Conservation (phyloP, 2,797 vertebrate genomes). For the Antennarius maculatus region DNA sequence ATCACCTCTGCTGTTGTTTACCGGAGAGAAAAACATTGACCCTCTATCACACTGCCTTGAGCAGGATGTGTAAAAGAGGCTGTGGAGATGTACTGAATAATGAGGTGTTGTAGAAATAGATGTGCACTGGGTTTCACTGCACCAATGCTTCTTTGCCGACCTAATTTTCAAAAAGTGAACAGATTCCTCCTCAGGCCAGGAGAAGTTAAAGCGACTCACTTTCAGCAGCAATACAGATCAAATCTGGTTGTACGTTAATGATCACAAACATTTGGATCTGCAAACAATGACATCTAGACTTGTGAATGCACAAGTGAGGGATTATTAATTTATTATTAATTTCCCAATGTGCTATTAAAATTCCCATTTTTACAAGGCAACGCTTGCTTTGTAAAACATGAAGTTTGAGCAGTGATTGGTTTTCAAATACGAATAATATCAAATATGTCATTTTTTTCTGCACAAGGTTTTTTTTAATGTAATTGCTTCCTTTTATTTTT, state of each 20-base stretch:
- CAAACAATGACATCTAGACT: too few relatives aligned
- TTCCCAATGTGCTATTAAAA: conserved; percentile 12
- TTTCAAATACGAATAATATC: background rate
- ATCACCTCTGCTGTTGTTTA: too few relatives aligned
- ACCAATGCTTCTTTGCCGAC: too few relatives aligned
- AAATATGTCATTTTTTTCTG: background rate
- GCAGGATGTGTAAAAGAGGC: background rate
- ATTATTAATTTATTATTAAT: background rate
- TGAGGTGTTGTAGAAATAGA: conserved; percentile 37
- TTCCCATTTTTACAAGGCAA: conserved; percentile 16
- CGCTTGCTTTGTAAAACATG: conserved; percentile 9
- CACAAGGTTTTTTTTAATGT: background rate
- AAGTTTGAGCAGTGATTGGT: conserved; percentile 27
- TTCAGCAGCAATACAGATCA: conserved; percentile 39
- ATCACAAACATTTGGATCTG: background rate
- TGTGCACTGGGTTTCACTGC: conserved; percentile 35
- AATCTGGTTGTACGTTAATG: conserved; percentile 14
- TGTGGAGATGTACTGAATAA: conserved; percentile 38
- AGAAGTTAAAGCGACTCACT: conserved; percentile 51
- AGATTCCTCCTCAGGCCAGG: conserved; percentile 66
- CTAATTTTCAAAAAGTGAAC: conserved; percentile 56
- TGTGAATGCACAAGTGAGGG: too few relatives aligned
- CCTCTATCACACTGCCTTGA: too few relatives aligned
- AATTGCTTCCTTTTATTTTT: background rate
- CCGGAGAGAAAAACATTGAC: too few relatives aligned